These are phyloP conservation scores for Eidolon helvum DNA, from an alignment of 2,113 vertebrate species.

Conservation along the genomic window DNA sequence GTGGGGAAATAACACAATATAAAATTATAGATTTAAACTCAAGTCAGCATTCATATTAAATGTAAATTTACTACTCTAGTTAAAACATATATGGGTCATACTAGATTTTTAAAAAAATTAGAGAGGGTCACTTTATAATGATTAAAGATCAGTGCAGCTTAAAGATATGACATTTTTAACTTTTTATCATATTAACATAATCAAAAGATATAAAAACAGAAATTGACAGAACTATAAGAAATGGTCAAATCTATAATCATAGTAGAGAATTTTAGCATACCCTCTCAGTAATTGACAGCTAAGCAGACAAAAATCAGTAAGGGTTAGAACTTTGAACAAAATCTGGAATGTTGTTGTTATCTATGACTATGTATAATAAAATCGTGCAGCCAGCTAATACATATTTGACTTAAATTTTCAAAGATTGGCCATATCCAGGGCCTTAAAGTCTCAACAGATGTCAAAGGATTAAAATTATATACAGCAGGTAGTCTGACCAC, in stretches of 20 bases:
- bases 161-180: background rate
- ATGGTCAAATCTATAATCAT: background rate
- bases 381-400: background rate
- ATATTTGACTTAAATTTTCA: background rate
- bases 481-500: background rate
- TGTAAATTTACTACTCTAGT: background rate
- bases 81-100: background rate
- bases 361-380: background rate
- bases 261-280: slow-evolving; percentile 9
- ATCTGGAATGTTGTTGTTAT: background rate
- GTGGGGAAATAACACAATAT: background rate
- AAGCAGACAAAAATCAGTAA: background rate
- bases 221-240: background rate
- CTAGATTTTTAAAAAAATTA: background rate
- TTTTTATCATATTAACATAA: background rate
- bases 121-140: background rate
- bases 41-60: background rate
- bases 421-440: background rate
- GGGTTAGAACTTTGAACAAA: background rate
- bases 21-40: background rate
- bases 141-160: background rate
- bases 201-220: background rate
- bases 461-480: background rate
- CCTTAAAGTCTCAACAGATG: slow-evolving; percentile 2
- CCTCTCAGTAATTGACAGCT: background rate